Evolutionary conservation across 2,797 vertebrate species (phyloP).

Genomic region (Neosilurus mollespiculum): DNA sequence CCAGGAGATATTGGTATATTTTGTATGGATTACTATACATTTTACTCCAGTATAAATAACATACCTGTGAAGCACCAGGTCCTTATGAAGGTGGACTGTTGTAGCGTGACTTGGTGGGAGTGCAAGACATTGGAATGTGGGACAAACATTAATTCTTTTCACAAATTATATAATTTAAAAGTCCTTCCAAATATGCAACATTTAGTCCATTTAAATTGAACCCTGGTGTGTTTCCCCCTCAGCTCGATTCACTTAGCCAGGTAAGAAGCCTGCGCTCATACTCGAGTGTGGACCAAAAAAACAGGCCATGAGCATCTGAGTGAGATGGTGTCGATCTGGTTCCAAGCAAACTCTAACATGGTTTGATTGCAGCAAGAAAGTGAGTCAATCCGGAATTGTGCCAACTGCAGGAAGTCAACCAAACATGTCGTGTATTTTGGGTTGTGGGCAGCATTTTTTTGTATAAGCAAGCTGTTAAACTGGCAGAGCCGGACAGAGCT

Average conservation of each 20-base stretch:
- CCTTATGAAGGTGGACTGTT: background rate
- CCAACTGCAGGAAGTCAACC: conserved; percentile 1
- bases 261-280: background rate
- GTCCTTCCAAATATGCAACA: background rate
- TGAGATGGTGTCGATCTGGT: background rate
- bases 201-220: background rate
- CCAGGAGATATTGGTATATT: background rate
- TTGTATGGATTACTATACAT: background rate
- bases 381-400: background rate
- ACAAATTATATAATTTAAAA: background rate
- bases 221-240: background rate
- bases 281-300: background rate
- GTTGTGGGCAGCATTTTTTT: conserved; percentile 9
- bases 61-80: background rate
- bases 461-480: conserved; percentile 15
- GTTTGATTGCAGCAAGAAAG: conserved; percentile 3
- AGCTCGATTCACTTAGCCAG: background rate
- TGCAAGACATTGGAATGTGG: conserved; percentile 6
- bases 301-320: background rate
- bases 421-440: conserved; percentile 11
- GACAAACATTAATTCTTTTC: background rate
- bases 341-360: background rate
- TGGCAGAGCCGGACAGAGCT: conserved; percentile 9
- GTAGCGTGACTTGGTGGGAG: background rate
- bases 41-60: background rate